Percentiles rank a stretch among this genome's conserved stretches.
Evolutionary conservation across 2,888 invertebrate genomes (phyloP).

Genomic region (Lacanobia wlatinum): DNA sequence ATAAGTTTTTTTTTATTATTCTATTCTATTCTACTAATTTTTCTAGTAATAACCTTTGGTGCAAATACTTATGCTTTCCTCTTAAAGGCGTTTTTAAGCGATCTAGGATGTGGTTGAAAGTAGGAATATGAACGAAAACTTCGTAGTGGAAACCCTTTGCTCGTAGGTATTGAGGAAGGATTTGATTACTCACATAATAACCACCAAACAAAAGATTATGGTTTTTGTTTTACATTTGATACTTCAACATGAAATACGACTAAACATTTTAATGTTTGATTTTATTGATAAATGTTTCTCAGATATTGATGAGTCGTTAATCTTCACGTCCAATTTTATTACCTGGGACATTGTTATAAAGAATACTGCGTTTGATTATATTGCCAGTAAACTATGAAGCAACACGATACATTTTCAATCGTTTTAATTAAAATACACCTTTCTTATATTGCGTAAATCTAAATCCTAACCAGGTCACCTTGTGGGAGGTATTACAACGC

Average conservation of each 20-base stretch:
- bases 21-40: no score
- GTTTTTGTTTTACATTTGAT: slow-evolving; percentile 6
- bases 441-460: no score
- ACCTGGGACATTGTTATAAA: slow-evolving; percentile 2
- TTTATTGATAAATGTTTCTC: slow-evolving; percentile 3
- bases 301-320: not conserved
- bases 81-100: no score
- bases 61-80: no score
- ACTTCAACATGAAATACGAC: slow-evolving; percentile 7
- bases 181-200: not conserved
- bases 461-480: no score
- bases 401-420: not conserved
- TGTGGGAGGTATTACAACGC: no score
- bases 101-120: not conserved
- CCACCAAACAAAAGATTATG: slow-evolving; percentile 1
- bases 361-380: not conserved
- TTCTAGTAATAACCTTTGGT: no score
- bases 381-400: not conserved
- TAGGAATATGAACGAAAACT: not conserved
- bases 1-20: no score
- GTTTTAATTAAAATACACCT: no score
- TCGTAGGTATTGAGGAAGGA: not conserved
- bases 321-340: not conserved
- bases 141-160: not conserved
- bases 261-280: not conserved